phyloP scores from a whole-genome alignment of 2,113 vertebrate species.

The Oenanthe oenanthe region DNA sequence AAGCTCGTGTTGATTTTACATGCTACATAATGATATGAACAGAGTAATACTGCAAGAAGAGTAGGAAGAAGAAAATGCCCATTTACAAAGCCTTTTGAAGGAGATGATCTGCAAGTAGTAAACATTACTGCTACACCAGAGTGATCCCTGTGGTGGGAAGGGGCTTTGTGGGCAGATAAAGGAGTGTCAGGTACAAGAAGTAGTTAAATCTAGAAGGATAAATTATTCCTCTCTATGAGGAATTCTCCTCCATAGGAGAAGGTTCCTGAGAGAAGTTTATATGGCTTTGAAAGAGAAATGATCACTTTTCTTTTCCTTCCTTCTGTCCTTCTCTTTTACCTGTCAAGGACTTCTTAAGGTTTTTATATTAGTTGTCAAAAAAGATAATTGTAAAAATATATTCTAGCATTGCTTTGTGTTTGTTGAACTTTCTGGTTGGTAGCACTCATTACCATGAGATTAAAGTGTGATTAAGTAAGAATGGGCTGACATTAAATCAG shows the following conservation, averaged over 20 bases:
- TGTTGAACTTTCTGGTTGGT: not conserved
- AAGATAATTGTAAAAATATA: not conserved
- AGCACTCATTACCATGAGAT: not conserved
- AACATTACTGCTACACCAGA: not conserved
- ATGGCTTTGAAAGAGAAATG: not conserved
- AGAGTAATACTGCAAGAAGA: not conserved
- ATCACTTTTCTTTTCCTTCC: not conserved
- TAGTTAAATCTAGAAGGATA: not conserved
- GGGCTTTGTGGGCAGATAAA: not conserved
- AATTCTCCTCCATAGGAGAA: not conserved
- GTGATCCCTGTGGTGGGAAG: not conserved
- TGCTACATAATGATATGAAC: not conserved
- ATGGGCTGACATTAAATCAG: not conserved
- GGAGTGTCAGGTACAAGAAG: not conserved
- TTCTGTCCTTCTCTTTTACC: not conserved
- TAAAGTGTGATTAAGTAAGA: not conserved
- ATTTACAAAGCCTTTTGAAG: not conserved
- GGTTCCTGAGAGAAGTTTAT: not conserved
- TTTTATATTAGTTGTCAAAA: not conserved
- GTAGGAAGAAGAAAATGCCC: not conserved
- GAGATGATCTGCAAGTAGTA: not conserved
- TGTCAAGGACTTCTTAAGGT: not conserved
- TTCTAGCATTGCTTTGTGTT: not conserved
- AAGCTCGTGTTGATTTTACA: not conserved
- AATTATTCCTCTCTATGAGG: not conserved